phyloP scores from a whole-genome alignment of 1,140 invertebrate genomes.

The Portunus trituberculatus region DNA sequence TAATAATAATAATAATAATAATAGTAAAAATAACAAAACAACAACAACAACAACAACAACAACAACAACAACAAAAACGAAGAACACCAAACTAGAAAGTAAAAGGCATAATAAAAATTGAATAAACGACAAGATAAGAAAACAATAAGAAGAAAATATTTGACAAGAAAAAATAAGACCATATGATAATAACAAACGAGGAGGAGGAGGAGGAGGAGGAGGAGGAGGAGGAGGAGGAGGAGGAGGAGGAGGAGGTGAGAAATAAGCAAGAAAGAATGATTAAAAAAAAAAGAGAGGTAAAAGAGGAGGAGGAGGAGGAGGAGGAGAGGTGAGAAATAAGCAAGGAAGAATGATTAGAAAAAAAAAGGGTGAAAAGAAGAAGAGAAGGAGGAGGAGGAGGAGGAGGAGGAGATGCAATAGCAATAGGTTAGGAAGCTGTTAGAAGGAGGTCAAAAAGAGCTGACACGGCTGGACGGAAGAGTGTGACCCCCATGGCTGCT shows the following conservation, averaged over 20 bases:
- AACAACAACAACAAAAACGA: not conserved
- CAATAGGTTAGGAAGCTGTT: conserved; percentile 61
- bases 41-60: not conserved
- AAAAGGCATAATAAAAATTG: too few relatives aligned
- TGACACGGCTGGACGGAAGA: conserved; percentile 35
- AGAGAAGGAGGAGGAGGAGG: not conserved
- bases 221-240: not conserved
- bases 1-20: not conserved
- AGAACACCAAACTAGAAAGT: not conserved
- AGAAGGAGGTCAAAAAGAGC: conserved; percentile 56
- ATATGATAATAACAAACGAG: not conserved
- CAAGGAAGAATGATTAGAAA: not conserved
- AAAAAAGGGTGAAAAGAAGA: not conserved
- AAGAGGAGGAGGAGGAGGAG: not conserved
- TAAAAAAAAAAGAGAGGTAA: not conserved
- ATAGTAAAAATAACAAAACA: not conserved
- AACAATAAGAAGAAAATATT: not conserved
- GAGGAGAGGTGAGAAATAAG: not conserved
- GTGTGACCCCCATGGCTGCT: not conserved
- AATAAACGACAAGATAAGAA: not conserved
- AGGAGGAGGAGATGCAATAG: conserved; percentile 35
- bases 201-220: not conserved
- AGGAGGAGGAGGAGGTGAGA: not conserved
- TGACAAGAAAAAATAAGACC: not conserved
- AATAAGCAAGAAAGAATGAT: not conserved